phyloP scores from a whole-genome alignment of 2,888 invertebrate genomes.

The Andrena minutula region DNA sequence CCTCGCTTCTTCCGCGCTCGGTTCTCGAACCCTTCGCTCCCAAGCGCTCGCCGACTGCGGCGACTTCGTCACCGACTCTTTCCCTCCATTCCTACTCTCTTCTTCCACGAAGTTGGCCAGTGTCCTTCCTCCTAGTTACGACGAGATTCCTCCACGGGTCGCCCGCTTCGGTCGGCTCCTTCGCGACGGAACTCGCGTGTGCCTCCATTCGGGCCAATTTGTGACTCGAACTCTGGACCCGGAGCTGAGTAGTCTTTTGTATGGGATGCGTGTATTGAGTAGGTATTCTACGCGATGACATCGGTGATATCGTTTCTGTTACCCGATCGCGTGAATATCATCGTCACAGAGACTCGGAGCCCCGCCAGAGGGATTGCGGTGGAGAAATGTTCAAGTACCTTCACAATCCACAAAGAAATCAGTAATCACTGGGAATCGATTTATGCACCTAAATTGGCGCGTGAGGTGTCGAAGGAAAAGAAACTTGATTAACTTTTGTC shows the following conservation, averaged over 20 bases:
- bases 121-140: conserved; percentile 15
- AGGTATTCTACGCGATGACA: too few relatives aligned
- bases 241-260: background rate
- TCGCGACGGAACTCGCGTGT: background rate
- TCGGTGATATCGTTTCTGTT: too few relatives aligned
- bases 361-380: too few relatives aligned
- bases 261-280: too few relatives aligned
- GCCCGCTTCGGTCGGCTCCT: background rate
- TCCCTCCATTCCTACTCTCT: conserved; percentile 2
- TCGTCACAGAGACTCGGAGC: too few relatives aligned
- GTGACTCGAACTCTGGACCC: conserved; percentile 16
- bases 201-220: conserved; percentile 29
- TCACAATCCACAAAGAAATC: background rate
- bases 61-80: conserved; percentile 22
- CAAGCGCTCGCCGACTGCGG: conserved; percentile 7
- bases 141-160: background rate
- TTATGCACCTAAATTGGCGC: background rate
- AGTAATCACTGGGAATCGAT: background rate
- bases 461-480: background rate
- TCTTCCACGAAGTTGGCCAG: conserved; percentile 16
- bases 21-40: conserved; percentile 25
- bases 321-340: background rate
- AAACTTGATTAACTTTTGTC: conserved; percentile 10
- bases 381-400: background rate
- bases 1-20: conserved; percentile 23